Conservation (phyloP, 2,888 invertebrate genomes). For the Apodemia duryi region DNA sequence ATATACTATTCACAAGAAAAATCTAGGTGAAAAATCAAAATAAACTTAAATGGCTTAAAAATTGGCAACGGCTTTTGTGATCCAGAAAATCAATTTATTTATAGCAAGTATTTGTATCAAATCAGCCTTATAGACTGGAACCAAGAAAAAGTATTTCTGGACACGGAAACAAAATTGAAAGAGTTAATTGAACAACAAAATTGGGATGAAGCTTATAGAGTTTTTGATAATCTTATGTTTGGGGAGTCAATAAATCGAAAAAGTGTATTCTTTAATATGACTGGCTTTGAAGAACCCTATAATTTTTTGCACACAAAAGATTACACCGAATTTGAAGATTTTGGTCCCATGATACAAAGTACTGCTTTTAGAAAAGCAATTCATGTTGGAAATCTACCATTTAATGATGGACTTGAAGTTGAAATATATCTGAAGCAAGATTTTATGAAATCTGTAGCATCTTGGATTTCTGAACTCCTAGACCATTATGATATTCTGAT, state of each 20-base stretch:
- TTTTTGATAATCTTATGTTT: neutral
- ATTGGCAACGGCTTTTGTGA: neutral
- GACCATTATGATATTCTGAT: slow-evolving; percentile 85
- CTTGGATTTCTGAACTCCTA: slow-evolving; percentile 84
- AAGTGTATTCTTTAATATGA: neutral
- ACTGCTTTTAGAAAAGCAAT: slow-evolving; percentile 83
- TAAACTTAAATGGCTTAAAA: neutral
- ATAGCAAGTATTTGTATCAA: neutral
- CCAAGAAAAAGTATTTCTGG: neutral
- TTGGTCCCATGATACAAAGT: slow-evolving; percentile 44
- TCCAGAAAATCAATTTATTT: neutral
- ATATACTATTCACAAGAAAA: neutral
- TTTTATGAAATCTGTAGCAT: slow-evolving; percentile 89
- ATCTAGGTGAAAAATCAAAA: neutral
- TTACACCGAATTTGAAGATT: neutral
- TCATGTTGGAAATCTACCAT: slow-evolving; percentile 90
- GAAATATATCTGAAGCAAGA: slow-evolving; percentile 86
- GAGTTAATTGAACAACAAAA: neutral
- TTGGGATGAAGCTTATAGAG: neutral
- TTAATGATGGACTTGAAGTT: slow-evolving; percentile 82
- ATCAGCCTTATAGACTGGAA: neutral
- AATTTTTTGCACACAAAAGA: neutral
- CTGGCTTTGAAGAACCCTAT: neutral
- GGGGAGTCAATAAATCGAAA: neutral
- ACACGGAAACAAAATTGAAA: neutral